Evolutionary conservation across 1,140 invertebrate genomes (phyloP).

Genomic region (Cyphomyrmex costatus): DNA sequence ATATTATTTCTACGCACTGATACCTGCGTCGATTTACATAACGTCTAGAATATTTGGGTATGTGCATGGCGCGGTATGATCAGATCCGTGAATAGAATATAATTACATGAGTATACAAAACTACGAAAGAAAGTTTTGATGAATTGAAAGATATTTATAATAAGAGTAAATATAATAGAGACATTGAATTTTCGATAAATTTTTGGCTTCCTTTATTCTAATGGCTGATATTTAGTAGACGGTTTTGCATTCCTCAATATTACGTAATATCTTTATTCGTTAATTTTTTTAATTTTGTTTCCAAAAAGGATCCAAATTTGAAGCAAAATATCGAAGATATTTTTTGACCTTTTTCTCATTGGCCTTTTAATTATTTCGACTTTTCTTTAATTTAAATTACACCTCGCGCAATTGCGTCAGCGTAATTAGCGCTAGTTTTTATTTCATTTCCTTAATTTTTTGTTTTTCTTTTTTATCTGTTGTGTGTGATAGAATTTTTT

Average conservation of each 20-base stretch:
- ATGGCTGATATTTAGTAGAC: not conserved
- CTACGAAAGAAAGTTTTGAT: not conserved
- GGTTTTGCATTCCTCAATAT: not conserved
- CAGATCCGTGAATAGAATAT: not conserved
- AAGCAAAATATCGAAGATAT: not conserved
- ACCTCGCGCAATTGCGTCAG: not conserved
- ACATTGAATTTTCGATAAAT: not conserved
- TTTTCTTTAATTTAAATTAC: constrained; percentile 1
- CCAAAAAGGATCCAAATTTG: not conserved
- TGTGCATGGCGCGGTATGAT: not conserved
- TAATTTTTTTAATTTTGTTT: not conserved
- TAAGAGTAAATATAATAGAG: not conserved
- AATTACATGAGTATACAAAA: not conserved
- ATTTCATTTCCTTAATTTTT: not conserved
- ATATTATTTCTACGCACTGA: too few species aligned
- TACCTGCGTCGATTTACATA: too few species aligned
- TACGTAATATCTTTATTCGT: not conserved
- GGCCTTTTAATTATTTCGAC: not conserved
- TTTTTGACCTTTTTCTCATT: not conserved
- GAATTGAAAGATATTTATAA: not conserved
- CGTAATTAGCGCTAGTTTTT: not conserved
- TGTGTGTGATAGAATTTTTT: not conserved
- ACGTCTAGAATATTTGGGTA: too few species aligned
- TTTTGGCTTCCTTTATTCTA: not conserved
- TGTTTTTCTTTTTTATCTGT: not conserved